Percentiles rank a stretch among this genome's conserved stretches.
These are phyloP conservation scores for Rhinolophus ferrumequinum DNA, from an alignment of 2,113 vertebrate genomes.

Conservation along the genomic window DNA sequence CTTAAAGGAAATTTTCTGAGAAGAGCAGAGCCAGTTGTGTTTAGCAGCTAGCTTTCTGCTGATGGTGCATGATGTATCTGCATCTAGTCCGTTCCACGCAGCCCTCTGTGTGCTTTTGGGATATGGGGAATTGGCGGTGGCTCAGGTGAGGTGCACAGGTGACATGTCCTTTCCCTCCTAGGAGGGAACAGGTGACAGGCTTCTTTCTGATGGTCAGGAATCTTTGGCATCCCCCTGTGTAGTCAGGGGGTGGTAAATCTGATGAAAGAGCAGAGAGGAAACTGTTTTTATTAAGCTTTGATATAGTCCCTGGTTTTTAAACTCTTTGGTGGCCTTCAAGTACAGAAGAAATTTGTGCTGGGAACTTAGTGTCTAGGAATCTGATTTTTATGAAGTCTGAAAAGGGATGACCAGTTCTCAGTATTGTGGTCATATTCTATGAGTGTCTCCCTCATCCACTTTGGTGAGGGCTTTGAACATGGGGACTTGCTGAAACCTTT, in stretches of 20 bases:
- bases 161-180: background rate
- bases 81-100: background rate
- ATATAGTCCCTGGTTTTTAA: background rate
- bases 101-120: background rate
- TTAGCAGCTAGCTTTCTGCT: background rate
- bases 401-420: background rate
- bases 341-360: background rate
- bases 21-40: background rate
- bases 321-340: slow-evolving; percentile 25
- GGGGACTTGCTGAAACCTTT: background rate
- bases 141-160: background rate
- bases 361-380: background rate
- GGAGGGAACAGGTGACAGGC: background rate
- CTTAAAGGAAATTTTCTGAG: background rate
- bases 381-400: slow-evolving; percentile 31
- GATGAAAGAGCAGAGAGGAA: background rate
- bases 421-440: background rate
- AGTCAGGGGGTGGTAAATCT: background rate
- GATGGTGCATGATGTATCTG: background rate
- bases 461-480: background rate
- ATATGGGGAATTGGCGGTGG: background rate
- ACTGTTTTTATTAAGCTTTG: background rate
- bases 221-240: background rate
- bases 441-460: background rate
- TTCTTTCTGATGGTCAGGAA: background rate